A percentile compares a stretch with the other conserved stretches of the same genome.
These are phyloP conservation scores for Silurus asotus DNA, from an alignment of 2,113 vertebrate species.

Conservation along the genomic window DNA sequence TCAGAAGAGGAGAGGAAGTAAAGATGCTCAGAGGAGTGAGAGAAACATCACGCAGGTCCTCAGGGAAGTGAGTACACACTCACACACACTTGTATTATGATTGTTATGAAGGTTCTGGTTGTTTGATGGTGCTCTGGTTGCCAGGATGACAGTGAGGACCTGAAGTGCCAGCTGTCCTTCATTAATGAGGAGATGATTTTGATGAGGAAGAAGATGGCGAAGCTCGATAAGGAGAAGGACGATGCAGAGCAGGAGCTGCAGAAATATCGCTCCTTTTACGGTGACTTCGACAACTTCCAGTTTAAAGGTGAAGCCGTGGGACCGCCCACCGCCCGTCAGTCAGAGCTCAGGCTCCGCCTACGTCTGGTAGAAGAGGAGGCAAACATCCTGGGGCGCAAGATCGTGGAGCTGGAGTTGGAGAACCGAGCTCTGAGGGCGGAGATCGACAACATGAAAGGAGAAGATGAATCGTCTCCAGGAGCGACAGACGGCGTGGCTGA, in stretches of 20 bases:
- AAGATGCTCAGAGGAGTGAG: slow-evolving; percentile 89
- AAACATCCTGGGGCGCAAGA: slow-evolving; percentile 95
- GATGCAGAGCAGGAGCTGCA: slow-evolving; percentile 90
- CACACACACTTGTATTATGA: background rate
- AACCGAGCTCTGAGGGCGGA: slow-evolving; percentile 93
- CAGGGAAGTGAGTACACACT: slow-evolving; percentile 79
- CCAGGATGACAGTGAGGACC: slow-evolving; percentile 92
- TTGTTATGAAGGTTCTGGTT: background rate
- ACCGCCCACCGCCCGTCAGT: slow-evolving; percentile 91
- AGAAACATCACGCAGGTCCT: slow-evolving; percentile 85
- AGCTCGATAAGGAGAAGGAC: slow-evolving; percentile 96
- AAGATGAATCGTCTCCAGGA: slow-evolving; percentile 60
- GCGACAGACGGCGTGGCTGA: slow-evolving; percentile 67
- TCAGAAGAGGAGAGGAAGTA: slow-evolving; percentile 92
- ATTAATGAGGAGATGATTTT: slow-evolving; percentile 92
- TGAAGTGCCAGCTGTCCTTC: slow-evolving; percentile 94
- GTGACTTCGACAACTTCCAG: slow-evolving; percentile 91
- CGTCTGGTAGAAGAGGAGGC: slow-evolving; percentile 96
- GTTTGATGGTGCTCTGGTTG: slow-evolving; percentile 38
- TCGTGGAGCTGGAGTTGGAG: slow-evolving; percentile 94
- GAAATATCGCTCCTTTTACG: slow-evolving; percentile 94
- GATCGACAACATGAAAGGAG: slow-evolving; percentile 88
- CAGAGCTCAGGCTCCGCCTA: slow-evolving; percentile 90
- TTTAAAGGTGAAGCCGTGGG: slow-evolving; percentile 94
- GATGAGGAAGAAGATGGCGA: slow-evolving; percentile 96